Base-by-base conservation (phyloP, 2,888 invertebrate species). In the Mimumesa dahlbomi region DNA sequence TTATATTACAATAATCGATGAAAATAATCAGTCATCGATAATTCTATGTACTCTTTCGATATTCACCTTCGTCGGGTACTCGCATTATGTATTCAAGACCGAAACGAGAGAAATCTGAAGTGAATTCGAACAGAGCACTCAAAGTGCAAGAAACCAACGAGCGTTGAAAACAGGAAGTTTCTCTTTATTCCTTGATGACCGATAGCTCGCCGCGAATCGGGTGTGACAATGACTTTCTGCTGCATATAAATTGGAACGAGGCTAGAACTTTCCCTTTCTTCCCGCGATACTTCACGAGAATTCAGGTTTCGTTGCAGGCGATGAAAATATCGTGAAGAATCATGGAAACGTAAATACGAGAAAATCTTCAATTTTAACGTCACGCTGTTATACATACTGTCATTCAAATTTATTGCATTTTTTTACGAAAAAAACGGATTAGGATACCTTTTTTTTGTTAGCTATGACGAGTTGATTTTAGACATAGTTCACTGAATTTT, bases 231-330 rank as follows among this genome's bases (percentile, higher is more conserved):
- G 61, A 61, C 54, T 59, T 53, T 49, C 59, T 36, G 64, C 7
- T 29, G 57, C 38, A 48, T 57, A 25, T 52, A 56, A 68, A 52
- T 68, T 42, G 43, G 48, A 57, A 40, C 34, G 46, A 34, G 25
- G 14, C 38, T 49, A 50, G 54, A 46, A 62, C 70, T 75, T 75
- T 75, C 75, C 66, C 67, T 73, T 67, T 64, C 69, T 48, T 70
- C 61, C 63, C 61, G 40, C 36, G 54, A 5, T 2, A 9, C 38
- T 22, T 25, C 48, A 18, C 13, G 9, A 11, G 34, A 42, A 42
- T 38, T 5, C 25, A 50, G 34, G 2, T 34, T 34, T 34, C 34
- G 2, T 34, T 34, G n/a, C 11, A 34, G 11, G 11, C n/a, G n/a
- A 2, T 34, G 2, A 14, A 14, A 38, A 29, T 22, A 49, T 21